Evolutionary conservation across 2,797 vertebrate species (phyloP).

Genomic region (Leuciscus waleckii): DNA sequence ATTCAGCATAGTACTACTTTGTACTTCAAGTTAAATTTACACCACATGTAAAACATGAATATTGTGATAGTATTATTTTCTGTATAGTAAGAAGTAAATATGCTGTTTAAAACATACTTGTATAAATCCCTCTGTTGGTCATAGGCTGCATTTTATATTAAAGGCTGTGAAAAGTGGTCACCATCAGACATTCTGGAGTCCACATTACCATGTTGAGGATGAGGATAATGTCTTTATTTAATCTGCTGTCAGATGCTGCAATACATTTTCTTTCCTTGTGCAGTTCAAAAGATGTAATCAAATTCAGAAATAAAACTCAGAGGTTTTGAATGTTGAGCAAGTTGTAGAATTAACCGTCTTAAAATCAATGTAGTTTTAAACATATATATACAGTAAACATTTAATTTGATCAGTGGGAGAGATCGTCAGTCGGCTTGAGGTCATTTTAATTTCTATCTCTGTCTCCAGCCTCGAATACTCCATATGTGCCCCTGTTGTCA

Average conservation of each 20-base stretch:
- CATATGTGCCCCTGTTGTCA: conserved; percentile 86
- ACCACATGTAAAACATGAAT: neutral
- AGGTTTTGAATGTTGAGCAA: neutral
- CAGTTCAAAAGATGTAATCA: conserved; percentile 21
- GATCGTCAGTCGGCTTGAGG: neutral
- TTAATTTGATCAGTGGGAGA: neutral
- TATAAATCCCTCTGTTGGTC: neutral
- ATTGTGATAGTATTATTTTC: neutral
- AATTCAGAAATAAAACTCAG: neutral
- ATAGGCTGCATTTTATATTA: neutral
- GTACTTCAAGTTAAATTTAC: neutral
- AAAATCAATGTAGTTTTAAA: neutral
- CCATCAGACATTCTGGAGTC: conserved; percentile 10
- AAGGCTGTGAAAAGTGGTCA: conserved; percentile 7
- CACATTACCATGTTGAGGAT: neutral
- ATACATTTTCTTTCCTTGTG: conserved; percentile 2
- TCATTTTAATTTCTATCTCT: conserved; percentile 10
- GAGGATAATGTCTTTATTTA: neutral
- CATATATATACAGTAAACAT: no score
- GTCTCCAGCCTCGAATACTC: conserved; percentile 82
- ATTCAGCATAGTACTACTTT: neutral
- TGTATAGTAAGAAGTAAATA: conserved; percentile 73
- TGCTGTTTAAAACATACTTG: conserved; percentile 39
- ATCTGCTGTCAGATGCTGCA: conserved; percentile 15
- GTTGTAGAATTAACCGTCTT: neutral